phyloP scores from a whole-genome alignment of 1,140 invertebrate genomes.

The Galendromus occidentalis region DNA sequence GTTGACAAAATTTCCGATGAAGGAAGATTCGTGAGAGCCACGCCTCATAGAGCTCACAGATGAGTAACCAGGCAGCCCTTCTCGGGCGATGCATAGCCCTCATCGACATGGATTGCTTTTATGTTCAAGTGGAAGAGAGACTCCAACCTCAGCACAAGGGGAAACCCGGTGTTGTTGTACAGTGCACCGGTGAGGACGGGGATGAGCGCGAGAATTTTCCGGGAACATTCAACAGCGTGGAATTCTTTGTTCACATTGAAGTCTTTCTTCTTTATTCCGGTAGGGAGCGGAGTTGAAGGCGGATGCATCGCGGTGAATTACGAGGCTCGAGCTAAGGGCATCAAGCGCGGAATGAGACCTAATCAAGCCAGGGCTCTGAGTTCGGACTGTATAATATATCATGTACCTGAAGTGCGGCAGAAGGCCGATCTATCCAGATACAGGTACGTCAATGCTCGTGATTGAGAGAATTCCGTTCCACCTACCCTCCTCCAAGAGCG shows the following conservation, averaged over 20 bases:
- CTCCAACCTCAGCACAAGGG: slow-evolving; percentile 53
- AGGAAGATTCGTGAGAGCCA: too few relatives aligned
- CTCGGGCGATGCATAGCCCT: slow-evolving; percentile 47
- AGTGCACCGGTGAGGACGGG: slow-evolving; percentile 50
- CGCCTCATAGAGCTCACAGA: too few relatives aligned
- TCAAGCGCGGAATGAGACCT: slow-evolving; percentile 68
- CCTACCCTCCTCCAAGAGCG: too few relatives aligned
- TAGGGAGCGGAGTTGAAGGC: slow-evolving; percentile 14
- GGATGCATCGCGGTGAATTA: slow-evolving; percentile 96
- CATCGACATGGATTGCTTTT: slow-evolving; percentile 97
- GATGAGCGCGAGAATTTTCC: neutral
- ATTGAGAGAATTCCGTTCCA: too few relatives aligned
- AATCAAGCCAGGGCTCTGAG: slow-evolving; percentile 74
- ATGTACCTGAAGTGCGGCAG: slow-evolving; percentile 61
- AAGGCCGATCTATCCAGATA: slow-evolving; percentile 92
- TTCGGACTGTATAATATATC: slow-evolving; percentile 58
- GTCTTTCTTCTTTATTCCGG: neutral
- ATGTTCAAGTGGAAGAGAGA: slow-evolving; percentile 77
- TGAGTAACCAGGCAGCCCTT: too few relatives aligned
- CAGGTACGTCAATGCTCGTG: too few relatives aligned
- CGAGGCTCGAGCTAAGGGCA: slow-evolving; percentile 69
- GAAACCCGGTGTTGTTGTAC: slow-evolving; percentile 78
- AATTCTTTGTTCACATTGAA: neutral
- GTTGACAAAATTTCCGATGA: too few relatives aligned
- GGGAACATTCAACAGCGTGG: neutral